Conservation (phyloP, 2,113 vertebrate species). For the Sisor rabdophorus region DNA sequence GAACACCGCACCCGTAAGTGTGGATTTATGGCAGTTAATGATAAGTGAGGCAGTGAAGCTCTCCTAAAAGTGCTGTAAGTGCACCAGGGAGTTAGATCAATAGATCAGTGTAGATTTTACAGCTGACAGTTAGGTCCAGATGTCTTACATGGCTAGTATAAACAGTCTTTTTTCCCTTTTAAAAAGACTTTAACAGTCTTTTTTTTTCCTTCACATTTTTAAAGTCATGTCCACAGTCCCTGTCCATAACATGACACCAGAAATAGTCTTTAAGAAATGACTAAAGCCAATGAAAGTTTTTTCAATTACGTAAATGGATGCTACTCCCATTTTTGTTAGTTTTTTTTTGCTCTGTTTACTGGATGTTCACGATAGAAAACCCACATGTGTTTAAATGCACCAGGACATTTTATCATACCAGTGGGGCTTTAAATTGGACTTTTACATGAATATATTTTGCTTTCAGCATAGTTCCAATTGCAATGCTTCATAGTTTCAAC, state of each 20-base stretch:
- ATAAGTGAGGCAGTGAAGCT: neutral
- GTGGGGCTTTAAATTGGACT: conserved; percentile 37
- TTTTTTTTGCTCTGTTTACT: conserved; percentile 2
- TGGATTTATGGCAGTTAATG: neutral
- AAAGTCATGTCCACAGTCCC: neutral
- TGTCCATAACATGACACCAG: neutral
- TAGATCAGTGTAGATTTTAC: neutral
- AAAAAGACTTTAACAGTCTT: no score
- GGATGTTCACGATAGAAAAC: conserved; percentile 32
- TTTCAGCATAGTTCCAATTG: conserved; percentile 41
- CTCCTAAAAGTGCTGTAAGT: neutral
- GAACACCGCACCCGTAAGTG: neutral
- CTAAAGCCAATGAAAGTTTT: neutral
- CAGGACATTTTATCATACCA: conserved; percentile 11
- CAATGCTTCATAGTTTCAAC: neutral
- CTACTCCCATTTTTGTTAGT: no score
- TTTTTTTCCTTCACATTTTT: neutral
- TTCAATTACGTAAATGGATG: no score
- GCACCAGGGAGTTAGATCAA: neutral
- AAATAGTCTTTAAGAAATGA: neutral
- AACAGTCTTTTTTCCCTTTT: neutral
- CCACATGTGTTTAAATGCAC: conserved; percentile 57
- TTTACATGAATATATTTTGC: conserved; percentile 44
- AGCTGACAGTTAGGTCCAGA: neutral
- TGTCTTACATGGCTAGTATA: neutral